Percentiles rank a stretch among this genome's conserved stretches.
Conservation (phyloP, 2,888 invertebrate genomes). For the Bugula neritina region DNA sequence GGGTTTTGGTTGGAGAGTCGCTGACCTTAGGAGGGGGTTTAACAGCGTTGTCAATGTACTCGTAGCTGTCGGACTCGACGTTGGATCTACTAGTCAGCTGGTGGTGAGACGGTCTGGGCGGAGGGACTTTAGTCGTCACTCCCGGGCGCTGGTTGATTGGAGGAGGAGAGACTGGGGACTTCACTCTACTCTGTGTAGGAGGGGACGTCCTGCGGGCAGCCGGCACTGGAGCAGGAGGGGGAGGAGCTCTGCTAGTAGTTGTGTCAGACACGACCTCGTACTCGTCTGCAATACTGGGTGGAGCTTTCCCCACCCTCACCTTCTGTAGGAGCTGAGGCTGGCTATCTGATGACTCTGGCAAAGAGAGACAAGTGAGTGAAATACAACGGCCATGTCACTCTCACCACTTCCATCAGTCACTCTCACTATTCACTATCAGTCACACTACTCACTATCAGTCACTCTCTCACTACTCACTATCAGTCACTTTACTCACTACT, state of each 20-base stretch:
- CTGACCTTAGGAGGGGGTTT: background rate
- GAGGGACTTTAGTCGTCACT: background rate
- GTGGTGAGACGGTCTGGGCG: background rate
- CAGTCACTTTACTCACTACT: no score
- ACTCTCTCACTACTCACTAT: no score
- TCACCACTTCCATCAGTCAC: no score
- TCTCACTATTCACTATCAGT: no score
- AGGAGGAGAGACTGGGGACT: background rate
- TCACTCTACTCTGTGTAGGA: no score
- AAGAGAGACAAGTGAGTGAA: no score
- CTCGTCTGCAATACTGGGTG: background rate
- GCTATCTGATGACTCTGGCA: no score
- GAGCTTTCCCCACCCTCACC: background rate
- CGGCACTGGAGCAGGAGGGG: background rate
- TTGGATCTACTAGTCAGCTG: background rate
- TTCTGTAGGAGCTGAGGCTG: no score
- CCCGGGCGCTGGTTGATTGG: background rate
- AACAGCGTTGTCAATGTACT: background rate
- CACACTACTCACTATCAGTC: no score
- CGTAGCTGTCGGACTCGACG: background rate
- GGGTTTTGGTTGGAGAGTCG: background rate
- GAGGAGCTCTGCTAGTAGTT: background rate
- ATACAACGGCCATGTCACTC: no score
- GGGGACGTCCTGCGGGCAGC: background rate
- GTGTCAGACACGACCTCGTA: background rate